Evolutionary conservation across 64 coral and sea anemone genomes (phyloP).

Genomic region (Anthopleura sola): DNA sequence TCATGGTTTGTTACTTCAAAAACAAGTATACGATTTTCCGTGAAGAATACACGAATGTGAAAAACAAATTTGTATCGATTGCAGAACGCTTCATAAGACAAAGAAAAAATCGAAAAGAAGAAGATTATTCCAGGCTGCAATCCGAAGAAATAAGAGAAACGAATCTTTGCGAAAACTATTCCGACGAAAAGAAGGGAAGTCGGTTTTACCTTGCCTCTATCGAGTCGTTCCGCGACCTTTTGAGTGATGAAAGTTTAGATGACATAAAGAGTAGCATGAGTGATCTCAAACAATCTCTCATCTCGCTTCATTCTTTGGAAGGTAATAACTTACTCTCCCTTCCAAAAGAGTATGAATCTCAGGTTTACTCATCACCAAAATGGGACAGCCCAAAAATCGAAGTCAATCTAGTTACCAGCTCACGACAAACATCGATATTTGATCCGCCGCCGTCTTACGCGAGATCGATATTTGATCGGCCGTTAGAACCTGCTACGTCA

Average conservation of each 20-base stretch:
- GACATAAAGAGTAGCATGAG: conserved; percentile 7
- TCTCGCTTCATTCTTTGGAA: neutral
- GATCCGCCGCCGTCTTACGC: neutral
- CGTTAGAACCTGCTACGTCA: neutral
- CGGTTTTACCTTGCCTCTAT: conserved; percentile 11
- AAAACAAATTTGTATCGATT: conserved; percentile 17
- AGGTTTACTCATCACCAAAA: neutral
- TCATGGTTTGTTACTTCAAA: conserved; percentile 24
- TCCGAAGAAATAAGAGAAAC: neutral
- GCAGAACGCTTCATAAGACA: neutral
- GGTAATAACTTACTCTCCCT: neutral
- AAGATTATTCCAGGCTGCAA: conserved; percentile 26
- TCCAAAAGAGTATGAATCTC: conserved; percentile 2
- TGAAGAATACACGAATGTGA: neutral
- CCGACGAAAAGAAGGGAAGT: neutral
- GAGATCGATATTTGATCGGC: conserved; percentile 16
- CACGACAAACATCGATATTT: neutral
- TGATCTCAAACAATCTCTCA: conserved; percentile 6
- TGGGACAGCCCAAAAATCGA: conserved; percentile 11
- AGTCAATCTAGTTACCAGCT: neutral
- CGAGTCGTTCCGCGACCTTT: conserved; percentile 19
- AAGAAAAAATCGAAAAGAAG: conserved; percentile 4
- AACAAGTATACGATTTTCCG: neutral
- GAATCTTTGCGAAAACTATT: neutral
- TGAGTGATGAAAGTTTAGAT: neutral